phyloP scores from a whole-genome alignment of 2,888 invertebrate genomes.

The Netelia virgata region DNA sequence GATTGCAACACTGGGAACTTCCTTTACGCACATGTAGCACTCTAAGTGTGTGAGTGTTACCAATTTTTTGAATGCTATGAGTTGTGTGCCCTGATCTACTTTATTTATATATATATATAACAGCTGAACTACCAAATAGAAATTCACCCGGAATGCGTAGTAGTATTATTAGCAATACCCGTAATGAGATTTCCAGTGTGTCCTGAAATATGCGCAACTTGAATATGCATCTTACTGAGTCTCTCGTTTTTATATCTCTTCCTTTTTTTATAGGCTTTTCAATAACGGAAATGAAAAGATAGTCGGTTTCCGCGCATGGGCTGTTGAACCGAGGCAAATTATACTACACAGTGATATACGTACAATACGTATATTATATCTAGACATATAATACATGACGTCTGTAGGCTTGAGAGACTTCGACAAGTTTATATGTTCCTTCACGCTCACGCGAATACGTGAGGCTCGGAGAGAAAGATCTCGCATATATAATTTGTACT shows the following conservation, averaged over 20 bases:
- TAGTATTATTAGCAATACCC: constrained; percentile 2
- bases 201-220: constrained; percentile 38
- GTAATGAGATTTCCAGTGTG: constrained; percentile 49
- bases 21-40: too few species aligned
- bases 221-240: background rate
- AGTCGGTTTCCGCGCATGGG: constrained; percentile 62
- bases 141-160: too few species aligned
- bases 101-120: background rate
- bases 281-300: constrained; percentile 70
- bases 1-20: too few species aligned
- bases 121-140: constrained; percentile 24
- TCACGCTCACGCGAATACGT: constrained; percentile 64
- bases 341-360: constrained; percentile 47
- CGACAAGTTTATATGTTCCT: constrained; percentile 59
- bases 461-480: constrained; percentile 9
- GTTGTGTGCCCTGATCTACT: too few species aligned
- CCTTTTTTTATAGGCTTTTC: constrained; percentile 52
- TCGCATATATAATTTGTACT: constrained; percentile 47
- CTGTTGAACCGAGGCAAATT: constrained; percentile 68
- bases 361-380: constrained; percentile 15
- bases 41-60: too few species aligned
- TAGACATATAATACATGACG: constrained; percentile 6
- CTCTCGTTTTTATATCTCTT: background rate
- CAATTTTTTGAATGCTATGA: too few species aligned
- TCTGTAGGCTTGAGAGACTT: constrained; percentile 39